These are phyloP conservation scores for Galago senegalensis DNA, from an alignment of 2,797 vertebrate species.

Conservation along the genomic window DNA sequence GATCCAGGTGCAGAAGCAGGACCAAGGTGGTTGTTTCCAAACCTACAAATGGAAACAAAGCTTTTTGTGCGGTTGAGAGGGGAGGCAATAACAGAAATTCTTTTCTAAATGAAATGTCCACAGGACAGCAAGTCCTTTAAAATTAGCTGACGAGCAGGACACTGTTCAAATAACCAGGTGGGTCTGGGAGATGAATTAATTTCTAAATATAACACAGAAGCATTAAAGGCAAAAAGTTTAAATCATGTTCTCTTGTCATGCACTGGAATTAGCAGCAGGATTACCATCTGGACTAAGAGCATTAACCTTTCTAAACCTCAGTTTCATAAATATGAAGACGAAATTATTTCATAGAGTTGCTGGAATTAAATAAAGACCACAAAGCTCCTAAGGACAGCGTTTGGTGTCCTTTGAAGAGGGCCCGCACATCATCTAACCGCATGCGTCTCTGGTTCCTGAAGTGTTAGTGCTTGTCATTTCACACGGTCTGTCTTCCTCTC, in stretches of 20 bases:
- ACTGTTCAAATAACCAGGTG: neutral
- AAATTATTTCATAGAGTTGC: neutral
- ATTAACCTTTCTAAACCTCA: neutral
- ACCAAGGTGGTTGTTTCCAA: conserved; percentile 33
- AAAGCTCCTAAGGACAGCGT: neutral
- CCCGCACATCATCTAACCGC: neutral
- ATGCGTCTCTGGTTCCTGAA: neutral
- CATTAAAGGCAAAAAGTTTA: conserved; percentile 8
- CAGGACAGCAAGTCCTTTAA: neutral
- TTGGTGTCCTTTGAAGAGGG: neutral
- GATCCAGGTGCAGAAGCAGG: neutral
- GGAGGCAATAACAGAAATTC: neutral
- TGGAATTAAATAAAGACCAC: neutral
- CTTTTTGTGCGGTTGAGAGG: neutral
- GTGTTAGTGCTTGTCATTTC: neutral
- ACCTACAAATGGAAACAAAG: conserved; percentile 38
- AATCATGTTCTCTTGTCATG: neutral
- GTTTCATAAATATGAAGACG: neutral
- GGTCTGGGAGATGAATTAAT: conserved; percentile 9
- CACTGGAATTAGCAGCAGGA: neutral
- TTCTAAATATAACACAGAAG: conserved; percentile 26
- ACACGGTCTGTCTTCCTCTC: neutral
- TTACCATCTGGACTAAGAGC: neutral
- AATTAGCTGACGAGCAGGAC: conserved; percentile 5
- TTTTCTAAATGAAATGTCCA: conserved; percentile 11